Evolutionary conservation across 2,888 invertebrate species (phyloP).

Genomic region (Therioaphis trifolii): DNA sequence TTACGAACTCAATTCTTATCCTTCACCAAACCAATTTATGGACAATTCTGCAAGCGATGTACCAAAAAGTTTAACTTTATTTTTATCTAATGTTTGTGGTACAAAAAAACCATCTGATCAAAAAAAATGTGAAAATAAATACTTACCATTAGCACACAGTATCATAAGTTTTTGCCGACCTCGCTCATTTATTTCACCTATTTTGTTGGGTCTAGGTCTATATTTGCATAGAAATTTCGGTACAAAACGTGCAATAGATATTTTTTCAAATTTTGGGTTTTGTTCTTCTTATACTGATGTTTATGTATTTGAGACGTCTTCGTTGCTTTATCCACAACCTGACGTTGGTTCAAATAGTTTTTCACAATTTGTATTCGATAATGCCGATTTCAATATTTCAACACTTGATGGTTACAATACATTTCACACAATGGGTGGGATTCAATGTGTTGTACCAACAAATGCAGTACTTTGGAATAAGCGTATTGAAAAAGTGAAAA

Average conservation of each 20-base stretch:
- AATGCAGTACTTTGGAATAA: slow-evolving; percentile 32
- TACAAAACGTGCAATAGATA: slow-evolving; percentile 59
- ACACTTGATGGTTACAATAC: slow-evolving; percentile 65
- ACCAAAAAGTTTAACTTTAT: slow-evolving; percentile 43
- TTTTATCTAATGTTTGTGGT: background rate
- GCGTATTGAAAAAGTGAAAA: slow-evolving; percentile 14
- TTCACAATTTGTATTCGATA: slow-evolving; percentile 57
- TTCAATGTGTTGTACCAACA: slow-evolving; percentile 64
- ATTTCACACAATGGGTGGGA: slow-evolving; percentile 66
- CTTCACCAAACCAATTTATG: slow-evolving; percentile 35
- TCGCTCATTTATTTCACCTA: slow-evolving; percentile 63
- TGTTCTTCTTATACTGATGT: slow-evolving; percentile 27
- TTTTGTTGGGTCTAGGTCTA: slow-evolving; percentile 54
- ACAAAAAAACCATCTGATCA: slow-evolving; percentile 44
- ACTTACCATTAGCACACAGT: slow-evolving; percentile 36
- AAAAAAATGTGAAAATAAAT: slow-evolving; percentile 27
- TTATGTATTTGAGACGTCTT: slow-evolving; percentile 1
- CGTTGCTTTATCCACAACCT: background rate
- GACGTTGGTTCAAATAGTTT: slow-evolving; percentile 64
- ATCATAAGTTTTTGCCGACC: slow-evolving; percentile 62
- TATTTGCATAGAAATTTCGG: slow-evolving; percentile 63
- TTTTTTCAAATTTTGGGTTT: slow-evolving; percentile 60
- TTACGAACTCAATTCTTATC: slow-evolving; percentile 11
- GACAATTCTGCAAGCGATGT: background rate
- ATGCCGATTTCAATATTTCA: slow-evolving; percentile 65